These are phyloP conservation scores for Sweltsa coloradensis DNA, from an alignment of 1,140 invertebrate genomes.

Conservation along the genomic window DNA sequence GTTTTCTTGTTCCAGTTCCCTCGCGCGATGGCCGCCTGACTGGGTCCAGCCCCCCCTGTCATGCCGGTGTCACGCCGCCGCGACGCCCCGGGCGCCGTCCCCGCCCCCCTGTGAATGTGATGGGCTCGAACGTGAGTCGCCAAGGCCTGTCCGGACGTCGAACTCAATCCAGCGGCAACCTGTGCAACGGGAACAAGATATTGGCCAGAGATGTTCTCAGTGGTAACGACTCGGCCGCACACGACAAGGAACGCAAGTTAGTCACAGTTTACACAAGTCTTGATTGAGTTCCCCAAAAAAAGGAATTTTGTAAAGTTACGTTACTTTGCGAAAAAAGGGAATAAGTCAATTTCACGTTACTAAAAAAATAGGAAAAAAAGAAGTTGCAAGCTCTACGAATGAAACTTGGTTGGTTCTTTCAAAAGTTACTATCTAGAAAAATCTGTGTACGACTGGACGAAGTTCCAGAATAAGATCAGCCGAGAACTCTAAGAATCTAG, in stretches of 20 bases:
- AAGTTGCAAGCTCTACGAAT: neutral
- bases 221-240: constrained; percentile 43
- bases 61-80: neutral
- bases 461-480: too few relatives aligned
- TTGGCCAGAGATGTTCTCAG: constrained; percentile 24
- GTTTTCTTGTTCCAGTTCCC: too few relatives aligned
- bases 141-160: constrained; percentile 51
- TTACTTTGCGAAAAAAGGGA: too few relatives aligned
- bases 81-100: neutral
- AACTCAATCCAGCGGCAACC: constrained; percentile 51
- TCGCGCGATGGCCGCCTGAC: too few relatives aligned
- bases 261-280: too few relatives aligned
- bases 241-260: too few relatives aligned
- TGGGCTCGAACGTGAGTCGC: constrained; percentile 62
- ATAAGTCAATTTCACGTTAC: neutral
- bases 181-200: constrained; percentile 34
- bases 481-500: too few relatives aligned
- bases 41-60: neutral
- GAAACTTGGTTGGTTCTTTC: too few relatives aligned
- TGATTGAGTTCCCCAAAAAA: too few relatives aligned
- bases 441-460: too few relatives aligned
- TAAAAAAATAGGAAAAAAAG: neutral
- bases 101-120: constrained; percentile 22
- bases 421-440: too few relatives aligned
- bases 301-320: too few relatives aligned